Evolutionary conservation across 2,113 vertebrate genomes (phyloP).

Genomic region (Stomatorhinus ivindoensis): DNA sequence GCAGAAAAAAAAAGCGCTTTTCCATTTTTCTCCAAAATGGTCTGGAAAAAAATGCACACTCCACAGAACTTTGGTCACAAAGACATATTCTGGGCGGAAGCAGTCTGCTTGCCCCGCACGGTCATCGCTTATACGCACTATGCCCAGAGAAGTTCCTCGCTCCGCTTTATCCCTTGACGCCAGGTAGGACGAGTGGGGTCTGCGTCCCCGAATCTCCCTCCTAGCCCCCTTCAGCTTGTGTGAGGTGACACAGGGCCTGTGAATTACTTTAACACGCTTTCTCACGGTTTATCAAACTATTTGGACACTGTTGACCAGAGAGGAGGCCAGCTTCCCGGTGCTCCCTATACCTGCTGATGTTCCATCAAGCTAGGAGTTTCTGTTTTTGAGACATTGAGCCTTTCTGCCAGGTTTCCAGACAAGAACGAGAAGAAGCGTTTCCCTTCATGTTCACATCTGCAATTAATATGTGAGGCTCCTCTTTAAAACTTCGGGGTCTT

Average conservation of each 20-base stretch:
- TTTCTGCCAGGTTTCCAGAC: constrained; percentile 1
- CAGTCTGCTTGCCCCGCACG: constrained; percentile 55
- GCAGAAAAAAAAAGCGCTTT: not conserved
- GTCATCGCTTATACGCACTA: constrained; percentile 53
- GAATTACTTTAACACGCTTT: not conserved
- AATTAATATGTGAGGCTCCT: constrained; percentile 13
- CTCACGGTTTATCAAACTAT: not conserved
- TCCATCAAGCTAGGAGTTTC: not conserved
- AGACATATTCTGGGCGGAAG: constrained; percentile 52
- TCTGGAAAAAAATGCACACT: not conserved
- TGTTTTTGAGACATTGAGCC: not conserved
- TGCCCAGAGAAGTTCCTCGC: constrained; percentile 45
- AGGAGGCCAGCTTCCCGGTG: not conserved
- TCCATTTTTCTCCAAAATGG: not conserved
- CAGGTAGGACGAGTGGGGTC: constrained; percentile 27
- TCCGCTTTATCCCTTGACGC: constrained; percentile 58
- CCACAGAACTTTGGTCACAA: constrained; percentile 11
- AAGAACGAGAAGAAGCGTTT: not conserved
- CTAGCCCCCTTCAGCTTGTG: not conserved
- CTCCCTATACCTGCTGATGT: not conserved
- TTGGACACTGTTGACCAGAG: not conserved
- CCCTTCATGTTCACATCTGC: constrained; percentile 17
- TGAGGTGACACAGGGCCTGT: not conserved
- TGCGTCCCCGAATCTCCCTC: not conserved
- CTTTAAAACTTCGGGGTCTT: not conserved